Percentiles rank a stretch among this genome's conserved stretches.
Conservation (phyloP, 1,140 invertebrate genomes). For the Forficula auricularia region DNA sequence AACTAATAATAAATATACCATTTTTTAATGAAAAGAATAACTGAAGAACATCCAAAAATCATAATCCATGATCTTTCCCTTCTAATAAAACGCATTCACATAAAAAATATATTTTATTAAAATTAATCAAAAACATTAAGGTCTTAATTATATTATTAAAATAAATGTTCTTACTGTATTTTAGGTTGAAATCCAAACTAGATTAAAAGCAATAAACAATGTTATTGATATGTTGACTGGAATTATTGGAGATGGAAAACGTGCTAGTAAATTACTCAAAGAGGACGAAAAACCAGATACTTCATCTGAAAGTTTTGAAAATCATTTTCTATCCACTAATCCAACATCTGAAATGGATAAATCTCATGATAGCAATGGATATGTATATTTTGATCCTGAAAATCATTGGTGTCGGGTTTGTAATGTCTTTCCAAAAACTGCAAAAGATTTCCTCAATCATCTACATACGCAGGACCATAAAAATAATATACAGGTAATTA, state of each 20-base stretch:
- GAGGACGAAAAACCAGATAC: constrained; percentile 19
- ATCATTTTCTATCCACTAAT: too few relatives aligned
- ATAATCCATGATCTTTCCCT: too few relatives aligned
- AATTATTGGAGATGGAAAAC: constrained; percentile 48
- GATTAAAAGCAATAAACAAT: constrained; percentile 63
- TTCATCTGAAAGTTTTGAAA: constrained; percentile 19
- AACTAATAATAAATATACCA: too few relatives aligned
- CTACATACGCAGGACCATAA: constrained; percentile 59
- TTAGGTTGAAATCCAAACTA: constrained; percentile 63
- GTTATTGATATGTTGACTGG: constrained; percentile 67
- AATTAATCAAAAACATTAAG: too few relatives aligned
- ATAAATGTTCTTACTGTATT: too few relatives aligned
- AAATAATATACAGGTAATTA: constrained; percentile 34
- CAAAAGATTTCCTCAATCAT: constrained; percentile 68
- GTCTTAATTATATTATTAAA: too few relatives aligned
- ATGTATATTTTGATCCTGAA: constrained; percentile 70
- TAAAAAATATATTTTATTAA: too few relatives aligned
- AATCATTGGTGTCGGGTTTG: constrained; percentile 75
- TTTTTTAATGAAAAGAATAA: too few relatives aligned
- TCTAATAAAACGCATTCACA: too few relatives aligned
- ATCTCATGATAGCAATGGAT: constrained; percentile 16
- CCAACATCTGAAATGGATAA: constrained; percentile 18
- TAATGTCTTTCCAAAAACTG: constrained; percentile 66
- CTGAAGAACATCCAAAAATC: too few relatives aligned
- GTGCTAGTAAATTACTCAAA: constrained; percentile 24